Conservation (phyloP, 1,140 invertebrate genomes). For the Calycopis cecrops region DNA sequence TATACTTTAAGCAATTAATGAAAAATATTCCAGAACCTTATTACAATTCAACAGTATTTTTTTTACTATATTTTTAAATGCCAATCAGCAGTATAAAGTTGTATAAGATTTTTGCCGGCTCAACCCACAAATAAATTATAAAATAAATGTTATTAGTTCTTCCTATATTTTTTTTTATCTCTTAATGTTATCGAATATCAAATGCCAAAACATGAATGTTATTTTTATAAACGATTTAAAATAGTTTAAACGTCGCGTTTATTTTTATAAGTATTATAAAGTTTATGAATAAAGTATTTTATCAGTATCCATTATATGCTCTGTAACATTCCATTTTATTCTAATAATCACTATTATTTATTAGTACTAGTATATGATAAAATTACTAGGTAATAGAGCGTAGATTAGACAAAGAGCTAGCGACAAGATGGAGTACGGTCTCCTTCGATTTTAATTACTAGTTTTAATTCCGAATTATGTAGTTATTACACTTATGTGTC, state of each 20-base stretch:
- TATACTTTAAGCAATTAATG: no score
- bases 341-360: neutral
- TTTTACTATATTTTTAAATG: no score
- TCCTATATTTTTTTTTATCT: neutral
- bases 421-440: neutral
- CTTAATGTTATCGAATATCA: constrained; percentile 10
- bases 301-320: constrained; percentile 12
- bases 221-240: constrained; percentile 16
- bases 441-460: neutral
- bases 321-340: constrained; percentile 16
- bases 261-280: constrained; percentile 18
- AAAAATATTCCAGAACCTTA: no score
- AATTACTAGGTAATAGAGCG: neutral
- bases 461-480: neutral
- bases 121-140: no score
- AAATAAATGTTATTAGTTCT: no score
- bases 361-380: constrained; percentile 1
- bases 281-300: constrained; percentile 15
- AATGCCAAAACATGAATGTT: constrained; percentile 18
- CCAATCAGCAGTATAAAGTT: no score
- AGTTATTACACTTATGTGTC: neutral
- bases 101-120: no score
- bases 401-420: neutral
- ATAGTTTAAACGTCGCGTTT: constrained; percentile 10
- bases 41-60: no score